phyloP scores from a whole-genome alignment of 30 jellyfish, hydroid and myxozoan species.

The Sanderia malayensis region DNA sequence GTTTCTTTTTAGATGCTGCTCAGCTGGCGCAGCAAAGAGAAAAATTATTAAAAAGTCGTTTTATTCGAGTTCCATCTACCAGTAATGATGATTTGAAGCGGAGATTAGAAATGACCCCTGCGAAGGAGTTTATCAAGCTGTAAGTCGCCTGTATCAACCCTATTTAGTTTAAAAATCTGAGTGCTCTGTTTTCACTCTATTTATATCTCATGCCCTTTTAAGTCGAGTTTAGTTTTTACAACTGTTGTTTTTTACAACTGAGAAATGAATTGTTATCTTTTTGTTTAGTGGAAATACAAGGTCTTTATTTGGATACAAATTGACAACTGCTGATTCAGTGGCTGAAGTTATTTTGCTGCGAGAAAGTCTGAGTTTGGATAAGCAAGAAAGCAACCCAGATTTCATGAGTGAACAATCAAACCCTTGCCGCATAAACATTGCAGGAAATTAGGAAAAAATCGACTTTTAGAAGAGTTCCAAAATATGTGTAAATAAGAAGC shows the following conservation, averaged over 20 bases:
- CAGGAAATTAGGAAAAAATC: too few relatives aligned
- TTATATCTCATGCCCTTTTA: background rate
- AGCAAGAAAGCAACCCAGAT: background rate
- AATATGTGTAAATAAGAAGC: background rate
- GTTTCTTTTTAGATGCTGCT: background rate
- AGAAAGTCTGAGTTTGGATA: slow-evolving; percentile 2
- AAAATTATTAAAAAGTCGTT: background rate
- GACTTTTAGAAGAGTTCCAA: background rate
- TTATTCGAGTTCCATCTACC: background rate
- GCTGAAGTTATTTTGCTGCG: slow-evolving; percentile 19
- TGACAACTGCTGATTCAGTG: slow-evolving; percentile 58
- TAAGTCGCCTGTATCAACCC: background rate
- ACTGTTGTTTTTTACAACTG: too few relatives aligned
- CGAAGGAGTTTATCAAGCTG: background rate
- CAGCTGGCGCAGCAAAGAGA: slow-evolving; percentile 3
- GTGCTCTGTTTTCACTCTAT: background rate
- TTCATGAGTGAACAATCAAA: background rate
- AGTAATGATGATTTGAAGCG: background rate
- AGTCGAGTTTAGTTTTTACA: background rate
- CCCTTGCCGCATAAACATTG: too few relatives aligned
- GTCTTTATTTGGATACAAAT: slow-evolving; percentile 58
- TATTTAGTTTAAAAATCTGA: too few relatives aligned
- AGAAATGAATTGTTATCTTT: too few relatives aligned
- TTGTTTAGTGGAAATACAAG: slow-evolving; percentile 38
- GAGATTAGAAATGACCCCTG: background rate